Conservation (phyloP, 1,140 invertebrate genomes). For the Acyrthosiphon pisum region DNA sequence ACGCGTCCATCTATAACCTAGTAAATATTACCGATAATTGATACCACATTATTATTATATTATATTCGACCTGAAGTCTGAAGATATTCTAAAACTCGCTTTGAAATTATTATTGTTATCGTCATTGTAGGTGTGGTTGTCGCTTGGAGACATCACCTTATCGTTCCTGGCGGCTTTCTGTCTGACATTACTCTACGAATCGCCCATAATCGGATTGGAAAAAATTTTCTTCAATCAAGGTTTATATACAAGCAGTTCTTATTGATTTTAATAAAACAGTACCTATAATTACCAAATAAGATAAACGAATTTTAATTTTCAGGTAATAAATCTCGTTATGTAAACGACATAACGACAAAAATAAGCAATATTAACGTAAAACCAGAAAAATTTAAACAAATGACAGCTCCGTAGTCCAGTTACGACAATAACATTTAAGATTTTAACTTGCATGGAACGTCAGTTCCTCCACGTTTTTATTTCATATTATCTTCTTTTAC, state of each 20-base stretch:
- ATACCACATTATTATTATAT: too few species aligned
- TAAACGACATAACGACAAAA: background rate
- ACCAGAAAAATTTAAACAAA: conserved; percentile 38
- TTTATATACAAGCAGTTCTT: conserved; percentile 47
- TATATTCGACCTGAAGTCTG: too few species aligned
- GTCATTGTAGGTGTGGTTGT: conserved; percentile 66
- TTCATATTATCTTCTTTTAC: background rate
- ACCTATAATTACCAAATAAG: background rate
- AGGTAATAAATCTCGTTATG: background rate
- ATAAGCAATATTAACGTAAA: background rate
- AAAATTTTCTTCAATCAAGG: conserved; percentile 68
- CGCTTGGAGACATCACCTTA: conserved; percentile 68
- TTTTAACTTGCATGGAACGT: background rate
- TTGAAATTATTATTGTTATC: background rate
- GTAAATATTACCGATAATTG: background rate
- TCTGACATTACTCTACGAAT: conserved; percentile 73
- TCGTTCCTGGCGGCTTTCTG: conserved; percentile 71
- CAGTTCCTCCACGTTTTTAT: background rate
- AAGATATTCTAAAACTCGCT: background rate
- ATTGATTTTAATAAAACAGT: background rate
- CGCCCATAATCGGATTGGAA: conserved; percentile 74
- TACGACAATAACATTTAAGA: background rate
- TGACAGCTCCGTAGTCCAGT: background rate
- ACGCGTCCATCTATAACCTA: conserved; percentile 30
- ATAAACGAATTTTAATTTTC: background rate